Evolutionary conservation across 2,113 vertebrate species (phyloP).

Genomic region (Poecile atricapillus): DNA sequence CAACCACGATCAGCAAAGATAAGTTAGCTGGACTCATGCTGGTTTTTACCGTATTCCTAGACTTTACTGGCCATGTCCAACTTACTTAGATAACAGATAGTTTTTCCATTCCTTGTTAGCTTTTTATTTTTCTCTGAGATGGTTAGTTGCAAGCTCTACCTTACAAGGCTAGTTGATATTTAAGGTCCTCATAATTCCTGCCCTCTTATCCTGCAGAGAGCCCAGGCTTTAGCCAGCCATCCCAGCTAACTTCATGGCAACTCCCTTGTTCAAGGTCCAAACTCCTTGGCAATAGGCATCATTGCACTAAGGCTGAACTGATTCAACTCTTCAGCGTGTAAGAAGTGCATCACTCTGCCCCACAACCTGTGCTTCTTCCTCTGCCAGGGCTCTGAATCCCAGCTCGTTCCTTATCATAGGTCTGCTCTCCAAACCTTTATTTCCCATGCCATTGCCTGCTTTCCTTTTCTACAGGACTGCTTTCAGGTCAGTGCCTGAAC

Average conservation of each 20-base stretch:
- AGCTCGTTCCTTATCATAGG: rapidly evolving
- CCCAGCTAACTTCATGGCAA: background rate
- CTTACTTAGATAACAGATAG: background rate
- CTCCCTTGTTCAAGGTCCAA: background rate
- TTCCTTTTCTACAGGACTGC: background rate
- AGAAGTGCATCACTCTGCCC: background rate
- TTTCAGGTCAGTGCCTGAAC: background rate
- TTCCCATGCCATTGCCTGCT: background rate
- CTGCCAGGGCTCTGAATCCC: background rate
- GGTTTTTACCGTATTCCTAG: background rate
- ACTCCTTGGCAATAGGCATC: background rate
- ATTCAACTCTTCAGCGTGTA: background rate
- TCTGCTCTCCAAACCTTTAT: background rate
- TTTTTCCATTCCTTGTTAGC: background rate
- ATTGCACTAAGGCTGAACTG: background rate
- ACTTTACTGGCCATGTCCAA: background rate
- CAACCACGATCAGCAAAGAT: background rate
- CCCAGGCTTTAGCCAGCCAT: background rate
- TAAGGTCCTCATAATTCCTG: background rate
- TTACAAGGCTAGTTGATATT: background rate
- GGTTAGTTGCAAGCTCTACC: background rate
- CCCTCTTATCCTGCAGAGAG: background rate
- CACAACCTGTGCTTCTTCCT: background rate
- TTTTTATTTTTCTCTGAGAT: background rate
- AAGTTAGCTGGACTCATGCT: background rate